phyloP scores from a whole-genome alignment of 2,113 vertebrate genomes.

The Hystrix cristata region DNA sequence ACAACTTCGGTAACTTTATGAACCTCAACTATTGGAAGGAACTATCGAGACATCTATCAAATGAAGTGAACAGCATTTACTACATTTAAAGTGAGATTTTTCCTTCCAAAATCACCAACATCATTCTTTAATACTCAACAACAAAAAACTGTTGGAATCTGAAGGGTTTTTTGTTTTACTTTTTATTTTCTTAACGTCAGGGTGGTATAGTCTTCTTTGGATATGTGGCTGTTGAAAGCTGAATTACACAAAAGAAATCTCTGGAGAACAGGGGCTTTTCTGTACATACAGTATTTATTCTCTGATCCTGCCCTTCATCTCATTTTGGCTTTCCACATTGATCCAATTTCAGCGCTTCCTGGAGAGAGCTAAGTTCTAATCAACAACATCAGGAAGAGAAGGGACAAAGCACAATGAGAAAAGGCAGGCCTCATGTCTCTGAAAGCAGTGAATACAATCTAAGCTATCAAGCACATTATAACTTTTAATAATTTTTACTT shows the following conservation, averaged over 20 bases:
- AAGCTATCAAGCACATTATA: not conserved
- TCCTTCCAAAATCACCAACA: conserved; percentile 31
- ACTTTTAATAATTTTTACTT: conserved; percentile 41
- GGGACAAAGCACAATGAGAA: conserved; percentile 68
- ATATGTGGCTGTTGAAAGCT: conserved; percentile 73
- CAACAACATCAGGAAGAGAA: conserved; percentile 72
- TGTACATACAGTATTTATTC: conserved; percentile 72
- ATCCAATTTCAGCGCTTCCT: conserved; percentile 79
- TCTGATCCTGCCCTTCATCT: conserved; percentile 71
- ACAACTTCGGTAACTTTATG: conserved; percentile 50
- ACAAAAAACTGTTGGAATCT: conserved; percentile 61
- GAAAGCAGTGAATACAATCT: conserved; percentile 28
- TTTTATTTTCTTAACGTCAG: conserved; percentile 46
- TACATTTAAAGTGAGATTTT: conserved; percentile 56
- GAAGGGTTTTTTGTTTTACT: not conserved
- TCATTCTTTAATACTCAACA: conserved; percentile 62
- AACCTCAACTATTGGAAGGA: conserved; percentile 40
- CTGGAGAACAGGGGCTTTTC: conserved; percentile 65
- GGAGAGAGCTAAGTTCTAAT: conserved; percentile 71
- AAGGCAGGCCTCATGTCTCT: conserved; percentile 42
- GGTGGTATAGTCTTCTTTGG: conserved; percentile 61
- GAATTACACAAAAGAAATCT: conserved; percentile 68
- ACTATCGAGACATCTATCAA: conserved; percentile 56
- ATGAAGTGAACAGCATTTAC: conserved; percentile 44
- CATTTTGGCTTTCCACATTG: conserved; percentile 70